Percentiles rank a stretch among this genome's conserved stretches.
phyloP scores from a whole-genome alignment of 2,888 invertebrate species.

The Morpho deidamia region DNA sequence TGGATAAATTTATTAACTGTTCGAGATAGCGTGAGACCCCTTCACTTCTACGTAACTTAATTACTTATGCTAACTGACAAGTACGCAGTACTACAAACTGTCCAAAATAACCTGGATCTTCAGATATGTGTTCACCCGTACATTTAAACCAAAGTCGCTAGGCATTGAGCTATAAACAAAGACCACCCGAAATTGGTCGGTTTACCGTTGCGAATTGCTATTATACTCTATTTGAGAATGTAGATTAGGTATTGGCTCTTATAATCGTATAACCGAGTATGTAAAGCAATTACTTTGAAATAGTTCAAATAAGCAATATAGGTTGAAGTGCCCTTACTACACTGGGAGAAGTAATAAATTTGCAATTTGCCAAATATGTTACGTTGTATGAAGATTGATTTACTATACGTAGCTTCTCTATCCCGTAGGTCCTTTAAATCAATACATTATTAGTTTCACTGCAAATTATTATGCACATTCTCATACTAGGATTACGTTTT shows the following conservation, averaged over 20 bases:
- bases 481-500: not conserved
- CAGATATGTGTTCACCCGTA: conserved; percentile 12
- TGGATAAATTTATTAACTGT: conserved; percentile 67
- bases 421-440: too few relatives aligned
- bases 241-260: conserved; percentile 69
- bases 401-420: too few relatives aligned
- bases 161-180: conserved; percentile 29
- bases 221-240: conserved; percentile 64
- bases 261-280: conserved; percentile 45
- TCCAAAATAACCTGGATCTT: conserved; percentile 30
- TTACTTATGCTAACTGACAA: conserved; percentile 63
- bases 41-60: conserved; percentile 68
- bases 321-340: conserved; percentile 50
- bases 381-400: conserved; percentile 12
- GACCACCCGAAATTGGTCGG: conserved; percentile 41
- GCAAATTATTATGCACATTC: too few relatives aligned
- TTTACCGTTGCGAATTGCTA: conserved; percentile 42
- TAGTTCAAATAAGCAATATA: conserved; percentile 56
- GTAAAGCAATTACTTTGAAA: conserved; percentile 64
- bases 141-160: not conserved
- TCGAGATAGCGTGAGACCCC: conserved; percentile 58
- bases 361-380: conserved; percentile 24
- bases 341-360: conserved; percentile 30
- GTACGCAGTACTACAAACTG: conserved; percentile 37
- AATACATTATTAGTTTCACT: too few relatives aligned